phyloP scores from a whole-genome alignment of 2,113 vertebrate species.

The Pontoporia blainvillei region DNA sequence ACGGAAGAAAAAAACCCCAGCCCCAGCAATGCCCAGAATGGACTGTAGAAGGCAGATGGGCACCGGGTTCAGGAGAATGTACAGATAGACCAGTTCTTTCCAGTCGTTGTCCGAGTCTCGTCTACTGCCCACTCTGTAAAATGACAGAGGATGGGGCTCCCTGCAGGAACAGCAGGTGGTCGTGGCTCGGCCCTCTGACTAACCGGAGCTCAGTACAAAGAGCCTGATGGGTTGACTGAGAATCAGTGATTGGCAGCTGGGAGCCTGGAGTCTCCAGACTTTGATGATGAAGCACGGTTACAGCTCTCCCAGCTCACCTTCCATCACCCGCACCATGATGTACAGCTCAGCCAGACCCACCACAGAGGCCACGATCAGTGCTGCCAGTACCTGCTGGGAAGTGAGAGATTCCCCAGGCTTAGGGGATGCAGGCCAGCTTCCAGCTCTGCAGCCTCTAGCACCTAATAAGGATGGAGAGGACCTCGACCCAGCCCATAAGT shows the following conservation, averaged over 20 bases:
- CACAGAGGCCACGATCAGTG: conserved; percentile 93
- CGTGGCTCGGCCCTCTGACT: neutral
- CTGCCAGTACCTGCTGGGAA: conserved; percentile 87
- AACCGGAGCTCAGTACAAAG: neutral
- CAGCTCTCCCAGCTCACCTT: conserved; percentile 92
- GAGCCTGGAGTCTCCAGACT: neutral
- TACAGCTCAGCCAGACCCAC: conserved; percentile 97
- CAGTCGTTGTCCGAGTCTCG: neutral
- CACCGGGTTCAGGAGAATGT: neutral
- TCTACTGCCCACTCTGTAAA: neutral
- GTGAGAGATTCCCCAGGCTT: neutral
- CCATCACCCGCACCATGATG: conserved; percentile 92
- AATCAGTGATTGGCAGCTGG: neutral
- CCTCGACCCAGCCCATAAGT: neutral
- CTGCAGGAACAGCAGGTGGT: neutral
- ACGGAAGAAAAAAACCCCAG: neutral
- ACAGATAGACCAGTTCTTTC: neutral
- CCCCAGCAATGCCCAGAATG: neutral
- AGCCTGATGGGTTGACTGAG: neutral
- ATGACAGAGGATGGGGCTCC: neutral
- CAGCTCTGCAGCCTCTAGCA: neutral
- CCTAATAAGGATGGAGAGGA: neutral
- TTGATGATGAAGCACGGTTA: conserved; percentile 65
- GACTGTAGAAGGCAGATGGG: neutral
- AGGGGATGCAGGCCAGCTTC: neutral